Percentiles rank a stretch among this genome's conserved stretches.
These are phyloP conservation scores for Slavum lentiscoides DNA, from an alignment of 2,888 invertebrate species.

Conservation along the genomic window DNA sequence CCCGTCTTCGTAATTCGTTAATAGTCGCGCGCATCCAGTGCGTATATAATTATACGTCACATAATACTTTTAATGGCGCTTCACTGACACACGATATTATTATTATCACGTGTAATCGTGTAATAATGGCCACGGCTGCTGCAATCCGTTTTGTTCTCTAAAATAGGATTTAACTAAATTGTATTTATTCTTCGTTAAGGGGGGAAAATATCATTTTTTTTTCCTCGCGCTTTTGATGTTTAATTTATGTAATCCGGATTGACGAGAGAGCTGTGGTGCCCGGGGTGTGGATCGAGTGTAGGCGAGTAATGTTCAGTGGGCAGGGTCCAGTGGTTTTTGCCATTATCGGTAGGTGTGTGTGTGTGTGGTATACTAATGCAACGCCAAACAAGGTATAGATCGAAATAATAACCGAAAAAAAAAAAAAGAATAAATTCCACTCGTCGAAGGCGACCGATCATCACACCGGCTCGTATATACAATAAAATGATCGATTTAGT, in stretches of 20 bases:
- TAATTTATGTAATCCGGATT: constrained; percentile 42
- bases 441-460: constrained; percentile 18
- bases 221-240: constrained; percentile 21
- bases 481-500: constrained; percentile 18
- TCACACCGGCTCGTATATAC: not conserved
- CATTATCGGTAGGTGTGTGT: not conserved
- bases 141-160: constrained; percentile 6
- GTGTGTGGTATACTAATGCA: constrained; percentile 31
- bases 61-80: constrained; percentile 23
- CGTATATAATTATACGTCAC: not conserved
- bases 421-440: constrained; percentile 15
- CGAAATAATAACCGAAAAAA: constrained; percentile 21
- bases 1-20: not conserved
- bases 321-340: constrained; percentile 39
- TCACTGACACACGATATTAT: constrained; percentile 16
- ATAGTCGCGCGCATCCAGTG: not conserved
- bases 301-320: constrained; percentile 49
- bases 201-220: constrained; percentile 14
- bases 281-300: constrained; percentile 48
- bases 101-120: not conserved
- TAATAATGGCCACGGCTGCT: constrained; percentile 6
- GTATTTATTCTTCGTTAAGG: constrained; percentile 11
- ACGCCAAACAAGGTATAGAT: constrained; percentile 42
- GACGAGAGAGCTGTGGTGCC: not conserved
- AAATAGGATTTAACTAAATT: not conserved